Percentiles rank a stretch among this genome's conserved stretches.
phyloP scores from a whole-genome alignment of 2,797 vertebrate species.

The Gymnothorax reevesii region DNA sequence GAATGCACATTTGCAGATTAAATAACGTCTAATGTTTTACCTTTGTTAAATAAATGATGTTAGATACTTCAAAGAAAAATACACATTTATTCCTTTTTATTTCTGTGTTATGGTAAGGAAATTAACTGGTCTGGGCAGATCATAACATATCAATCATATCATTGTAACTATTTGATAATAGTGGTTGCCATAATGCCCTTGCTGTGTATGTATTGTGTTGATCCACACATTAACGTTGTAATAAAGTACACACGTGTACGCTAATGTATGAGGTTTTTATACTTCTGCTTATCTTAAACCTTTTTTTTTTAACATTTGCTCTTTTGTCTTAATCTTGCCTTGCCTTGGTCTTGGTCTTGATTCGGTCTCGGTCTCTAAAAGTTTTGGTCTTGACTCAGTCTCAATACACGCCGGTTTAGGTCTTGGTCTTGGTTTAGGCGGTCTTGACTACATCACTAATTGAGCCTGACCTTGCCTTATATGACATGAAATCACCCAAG shows the following conservation, averaged over 20 bases:
- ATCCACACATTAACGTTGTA: no score
- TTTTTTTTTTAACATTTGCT: neutral
- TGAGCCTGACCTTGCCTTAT: no score
- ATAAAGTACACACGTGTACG: neutral
- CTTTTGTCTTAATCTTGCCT: neutral
- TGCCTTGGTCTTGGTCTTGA: neutral
- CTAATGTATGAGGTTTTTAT: neutral
- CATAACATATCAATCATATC: neutral
- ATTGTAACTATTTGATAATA: no score
- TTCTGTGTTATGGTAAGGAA: slow-evolving; percentile 20
- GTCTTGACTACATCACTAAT: neutral
- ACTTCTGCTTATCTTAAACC: neutral
- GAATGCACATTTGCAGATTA: neutral
- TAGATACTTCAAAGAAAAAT: neutral
- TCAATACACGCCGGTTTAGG: neutral
- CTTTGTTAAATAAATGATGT: no score
- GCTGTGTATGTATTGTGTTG: no score
- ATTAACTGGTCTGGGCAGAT: slow-evolving; percentile 3
- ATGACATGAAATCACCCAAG: no score
- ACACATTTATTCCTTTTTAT: neutral
- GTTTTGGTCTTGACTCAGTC: neutral
- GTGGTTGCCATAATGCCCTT: no score
- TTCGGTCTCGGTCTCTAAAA: neutral
- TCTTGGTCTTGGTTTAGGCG: slow-evolving; percentile 3
- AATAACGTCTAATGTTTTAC: no score